Base-by-base conservation (phyloP, 2,888 invertebrate genomes). In the Pterostichus niger region DNA sequence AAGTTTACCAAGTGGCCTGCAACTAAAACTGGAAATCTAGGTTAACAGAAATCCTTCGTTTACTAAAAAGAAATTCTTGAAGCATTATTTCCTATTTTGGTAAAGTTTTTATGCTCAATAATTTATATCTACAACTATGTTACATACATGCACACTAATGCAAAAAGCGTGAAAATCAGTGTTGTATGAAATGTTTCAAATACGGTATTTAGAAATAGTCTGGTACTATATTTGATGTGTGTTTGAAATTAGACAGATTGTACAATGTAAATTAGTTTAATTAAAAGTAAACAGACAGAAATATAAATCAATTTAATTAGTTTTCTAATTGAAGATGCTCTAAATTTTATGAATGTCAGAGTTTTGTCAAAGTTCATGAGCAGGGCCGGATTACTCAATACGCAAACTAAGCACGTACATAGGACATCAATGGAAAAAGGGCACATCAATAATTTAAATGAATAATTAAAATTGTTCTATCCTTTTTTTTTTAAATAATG, bases 31-130 rank as follows among this genome's bases (percentile, higher is more conserved):
- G 49, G 73, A 13, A 46, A 73, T 46, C 46, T 73, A 44, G 73
- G 73, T 73, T 73, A 73, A 17, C 44, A 73, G 73, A 73, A 46
- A 73, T 73, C 73, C 73, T 73, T 73, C 73, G 44, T 46, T 64
- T 73, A 24, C 4, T 73, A 44, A 73, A 59, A 73, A 73, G 73
- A 73, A 73, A 73, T 73, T 73, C 73, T 46, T 44, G 46, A 46
- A 44, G 11, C 44, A 73, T 73, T 73, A 73, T 73, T 73, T 33
- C 73, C 73, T 73, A 73, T 73, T 73, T 73, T 73, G 73, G 73
- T 73, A 44, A 73, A 46, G 46, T 46, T 73, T 46, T 46, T 46
- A 73, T 73, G 73, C 73, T 13, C 10, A 73, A 73, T 73, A 46
- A 73, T 73, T 73, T 73, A 73, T 73, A 44, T 44, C 13, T 44